Base-by-base conservation (phyloP, 2,797 vertebrate genomes). In the Cryptoblepharus egeriae region DNA sequence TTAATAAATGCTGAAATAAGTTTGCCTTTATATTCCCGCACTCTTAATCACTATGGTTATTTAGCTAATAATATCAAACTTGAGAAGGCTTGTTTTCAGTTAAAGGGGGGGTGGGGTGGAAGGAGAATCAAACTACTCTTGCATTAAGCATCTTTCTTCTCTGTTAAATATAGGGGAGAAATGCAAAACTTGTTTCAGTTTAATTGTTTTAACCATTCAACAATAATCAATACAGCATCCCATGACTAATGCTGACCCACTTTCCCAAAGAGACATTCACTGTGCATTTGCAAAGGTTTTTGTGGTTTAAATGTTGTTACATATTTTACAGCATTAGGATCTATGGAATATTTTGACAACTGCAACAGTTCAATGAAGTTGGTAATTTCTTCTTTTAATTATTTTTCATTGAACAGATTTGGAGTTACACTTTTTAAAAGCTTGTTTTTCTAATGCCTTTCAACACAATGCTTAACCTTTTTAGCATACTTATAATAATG, bases 281-380 rank as follows among this genome's bases (percentile, higher is more conserved):
- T 96, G 94, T 97, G 93, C 95, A 94, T 96, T 94, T 94, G 88
- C n/a, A 92, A 94, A 97, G 96, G 95, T 96, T 96, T 95, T 96
- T 97, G 96, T 98, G 97, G 96, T 97, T 98, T 97, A 97, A 97
- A 96, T 98, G 96, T 98, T 98, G 97, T 98, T 98, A 97, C 97
- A 97, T 98, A 98, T 99, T 98, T 99, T 99, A 95, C 98, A 99
- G 98, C 98, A 98, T 97, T 99, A 98, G 97, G 96, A 98, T 97
- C 98, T 98, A 97, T 98, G 98, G 97, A 98, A 98, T 98, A 98
- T 98, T 97, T 97, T 98, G 97, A 98, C 97, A 97, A 96, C 97
- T 95, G 96, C 97, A 97, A 96, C 97, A 97, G 97, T 97, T 98
- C 97, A 97, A 97, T 97, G 96, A 97, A 97, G 96, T 97, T 97